Evolutionary conservation across 2,113 vertebrate genomes (phyloP).

Genomic region (Oreochromis tanganicae): DNA sequence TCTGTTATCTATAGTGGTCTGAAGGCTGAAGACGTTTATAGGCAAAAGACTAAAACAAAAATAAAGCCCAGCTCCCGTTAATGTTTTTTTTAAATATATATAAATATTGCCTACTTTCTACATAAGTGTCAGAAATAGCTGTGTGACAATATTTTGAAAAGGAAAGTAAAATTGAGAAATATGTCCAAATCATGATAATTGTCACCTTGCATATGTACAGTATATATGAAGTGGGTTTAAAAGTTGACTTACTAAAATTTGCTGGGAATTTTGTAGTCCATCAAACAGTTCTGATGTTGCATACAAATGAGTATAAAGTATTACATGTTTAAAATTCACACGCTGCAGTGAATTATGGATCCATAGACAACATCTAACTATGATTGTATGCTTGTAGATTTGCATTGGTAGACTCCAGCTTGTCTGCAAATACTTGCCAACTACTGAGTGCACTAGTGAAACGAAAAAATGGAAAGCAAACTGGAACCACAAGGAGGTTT

Average conservation of each 20-base stretch:
- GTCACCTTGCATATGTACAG: not conserved
- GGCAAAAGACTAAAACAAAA: not conserved
- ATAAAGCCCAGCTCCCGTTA: not conserved
- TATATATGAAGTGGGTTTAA: not conserved
- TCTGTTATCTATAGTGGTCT: not conserved
- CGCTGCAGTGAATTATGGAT: not conserved
- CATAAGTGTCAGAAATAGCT: not conserved
- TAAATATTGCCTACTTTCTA: not conserved
- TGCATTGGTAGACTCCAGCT: not conserved
- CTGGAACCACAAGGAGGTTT: not conserved
- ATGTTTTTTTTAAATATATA: not conserved
- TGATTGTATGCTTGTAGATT: not conserved
- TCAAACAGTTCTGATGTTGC: not conserved
- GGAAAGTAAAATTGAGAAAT: not conserved
- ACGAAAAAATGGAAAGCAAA: not conserved
- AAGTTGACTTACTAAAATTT: not conserved
- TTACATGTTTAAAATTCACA: not conserved
- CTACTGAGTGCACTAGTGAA: not conserved
- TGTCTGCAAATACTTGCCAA: not conserved
- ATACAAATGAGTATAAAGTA: too few relatives aligned
- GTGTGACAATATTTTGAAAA: not conserved
- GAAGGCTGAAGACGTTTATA: not conserved
- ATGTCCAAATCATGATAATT: not conserved
- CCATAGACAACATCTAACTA: not conserved
- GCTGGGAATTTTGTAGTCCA: not conserved